Percentiles rank a stretch among this genome's conserved stretches.
Conservation (phyloP, 2,113 vertebrate genomes). For the Proteles cristata region DNA sequence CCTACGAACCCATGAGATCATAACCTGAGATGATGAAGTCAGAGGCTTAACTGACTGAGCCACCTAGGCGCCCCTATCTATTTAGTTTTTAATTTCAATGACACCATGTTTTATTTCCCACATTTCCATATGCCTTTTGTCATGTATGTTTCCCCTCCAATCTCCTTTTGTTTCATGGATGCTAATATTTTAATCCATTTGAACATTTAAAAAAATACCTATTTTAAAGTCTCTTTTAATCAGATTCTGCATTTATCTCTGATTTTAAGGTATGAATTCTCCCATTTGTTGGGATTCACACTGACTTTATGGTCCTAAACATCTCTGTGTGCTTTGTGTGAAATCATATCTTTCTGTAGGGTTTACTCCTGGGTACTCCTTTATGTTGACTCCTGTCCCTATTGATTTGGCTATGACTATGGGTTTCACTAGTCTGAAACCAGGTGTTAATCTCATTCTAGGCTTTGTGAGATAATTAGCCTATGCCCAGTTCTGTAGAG, state of each 20-base stretch:
- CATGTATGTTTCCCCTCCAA: neutral
- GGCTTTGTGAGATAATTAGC: neutral
- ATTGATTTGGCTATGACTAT: neutral
- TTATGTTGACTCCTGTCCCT: neutral
- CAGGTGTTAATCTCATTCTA: neutral
- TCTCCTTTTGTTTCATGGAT: neutral
- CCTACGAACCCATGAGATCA: too few species aligned
- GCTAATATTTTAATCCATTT: neutral
- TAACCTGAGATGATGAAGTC: too few species aligned
- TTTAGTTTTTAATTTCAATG: neutral
- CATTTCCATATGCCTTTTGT: neutral
- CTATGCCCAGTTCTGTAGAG: neutral
- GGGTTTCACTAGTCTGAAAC: neutral
- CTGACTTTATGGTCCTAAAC: neutral
- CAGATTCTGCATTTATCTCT: neutral
- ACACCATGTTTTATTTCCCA: neutral
- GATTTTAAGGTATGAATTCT: neutral
- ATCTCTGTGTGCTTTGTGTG: neutral
- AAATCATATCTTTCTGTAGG: neutral
- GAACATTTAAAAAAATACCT: neutral
- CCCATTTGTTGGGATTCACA: neutral
- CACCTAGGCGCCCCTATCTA: neutral
- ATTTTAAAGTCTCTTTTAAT: slow-evolving; percentile 26
- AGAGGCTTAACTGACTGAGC: too few species aligned
- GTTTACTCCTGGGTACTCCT: neutral